Evolutionary conservation across 1,140 invertebrate species (phyloP), one percentile per base, ranked within the genome.

Genomic region (Nautilus pompilius): DNA sequence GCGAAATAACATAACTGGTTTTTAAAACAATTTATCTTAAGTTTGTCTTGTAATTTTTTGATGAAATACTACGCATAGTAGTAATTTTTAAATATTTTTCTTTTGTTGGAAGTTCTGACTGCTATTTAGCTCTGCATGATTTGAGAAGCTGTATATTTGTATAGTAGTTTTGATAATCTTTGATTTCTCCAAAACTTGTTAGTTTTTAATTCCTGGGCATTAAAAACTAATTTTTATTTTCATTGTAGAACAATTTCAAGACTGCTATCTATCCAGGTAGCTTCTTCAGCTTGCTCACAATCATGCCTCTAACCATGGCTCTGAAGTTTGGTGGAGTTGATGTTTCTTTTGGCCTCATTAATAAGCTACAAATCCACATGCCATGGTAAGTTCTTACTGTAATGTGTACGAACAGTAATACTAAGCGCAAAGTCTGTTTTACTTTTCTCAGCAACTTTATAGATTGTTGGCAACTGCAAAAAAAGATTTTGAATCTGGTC

Each of bases 201-300:
- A 29, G 32, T 53, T 2, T 64, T 28, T 20, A 58, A 29, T 61
- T 69, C 4, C 54, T 73, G 64, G 67, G 8, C 73, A 62, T 70
- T 8, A 57, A 33, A 30, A 13, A 30, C 32, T n/a, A n/a, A n/a
- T 29, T 26, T 22, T 54, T 4, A 17, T 28, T 58, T 41, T 22
- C 8, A 55, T 63, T 73, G 26, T 63, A 98, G 95, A 99, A 98
- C 83, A 95, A 93, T 79, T 84, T 99, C 36, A 89, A 91, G 74
- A 96, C 93, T 86, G 95, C 95, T 30, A 90, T 97, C 13, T 99
- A 95, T 80, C 96, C 96, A 24, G 95, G 92, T 0, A 93, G 96
- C 58, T 86, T 96, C 55, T 89, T 90, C 70, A 95, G 93, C 45
- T 85, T 97, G 53, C 90, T 92, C 84, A 83, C 93, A 24, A 88